These are phyloP conservation scores for Agonum fuliginosum DNA, from an alignment of 2,888 invertebrate genomes.

Conservation along the genomic window DNA sequence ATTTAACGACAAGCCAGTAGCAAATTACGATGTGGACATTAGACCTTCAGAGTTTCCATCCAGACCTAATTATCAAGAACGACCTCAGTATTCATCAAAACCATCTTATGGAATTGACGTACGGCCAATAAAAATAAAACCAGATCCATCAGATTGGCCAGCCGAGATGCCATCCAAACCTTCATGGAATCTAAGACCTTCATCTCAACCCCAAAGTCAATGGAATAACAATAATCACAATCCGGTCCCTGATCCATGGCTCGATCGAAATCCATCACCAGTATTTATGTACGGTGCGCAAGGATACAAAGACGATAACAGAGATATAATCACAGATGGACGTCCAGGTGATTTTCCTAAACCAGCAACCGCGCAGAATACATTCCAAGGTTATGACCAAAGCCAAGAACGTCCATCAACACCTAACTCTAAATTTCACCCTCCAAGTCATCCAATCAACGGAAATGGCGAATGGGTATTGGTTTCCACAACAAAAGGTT, in stretches of 20 bases:
- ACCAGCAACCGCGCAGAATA: neutral
- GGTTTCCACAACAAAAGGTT: slow-evolving; percentile 86
- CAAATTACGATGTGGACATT: slow-evolving; percentile 56
- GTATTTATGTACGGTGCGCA: slow-evolving; percentile 4
- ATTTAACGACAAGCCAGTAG: slow-evolving; percentile 55
- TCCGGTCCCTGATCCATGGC: slow-evolving; percentile 13
- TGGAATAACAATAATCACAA: slow-evolving; percentile 40
- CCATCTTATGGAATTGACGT: slow-evolving; percentile 50
- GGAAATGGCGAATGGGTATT: slow-evolving; percentile 87
- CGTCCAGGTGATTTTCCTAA: slow-evolving; percentile 75
- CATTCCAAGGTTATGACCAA: slow-evolving; percentile 27
- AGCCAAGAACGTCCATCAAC: slow-evolving; percentile 11
- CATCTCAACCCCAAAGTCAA: slow-evolving; percentile 10
- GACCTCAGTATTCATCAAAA: slow-evolving; percentile 14
- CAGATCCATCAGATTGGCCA: slow-evolving; percentile 57
- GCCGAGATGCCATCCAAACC: slow-evolving; percentile 60
- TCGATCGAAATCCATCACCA: slow-evolving; percentile 26
- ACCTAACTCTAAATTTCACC: slow-evolving; percentile 72
- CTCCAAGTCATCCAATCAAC: slow-evolving; percentile 77
- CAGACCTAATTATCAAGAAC: slow-evolving; percentile 47
- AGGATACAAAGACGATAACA: slow-evolving; percentile 63
- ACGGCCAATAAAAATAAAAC: slow-evolving; percentile 55
- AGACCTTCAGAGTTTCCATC: slow-evolving; percentile 53
- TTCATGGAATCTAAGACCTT: slow-evolving; percentile 65
- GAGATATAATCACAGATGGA: slow-evolving; percentile 76